Evolutionary conservation across 1,140 invertebrate species (phyloP), one percentile per base, ranked within the genome.

Genomic region (Callitettix versicolor): DNA sequence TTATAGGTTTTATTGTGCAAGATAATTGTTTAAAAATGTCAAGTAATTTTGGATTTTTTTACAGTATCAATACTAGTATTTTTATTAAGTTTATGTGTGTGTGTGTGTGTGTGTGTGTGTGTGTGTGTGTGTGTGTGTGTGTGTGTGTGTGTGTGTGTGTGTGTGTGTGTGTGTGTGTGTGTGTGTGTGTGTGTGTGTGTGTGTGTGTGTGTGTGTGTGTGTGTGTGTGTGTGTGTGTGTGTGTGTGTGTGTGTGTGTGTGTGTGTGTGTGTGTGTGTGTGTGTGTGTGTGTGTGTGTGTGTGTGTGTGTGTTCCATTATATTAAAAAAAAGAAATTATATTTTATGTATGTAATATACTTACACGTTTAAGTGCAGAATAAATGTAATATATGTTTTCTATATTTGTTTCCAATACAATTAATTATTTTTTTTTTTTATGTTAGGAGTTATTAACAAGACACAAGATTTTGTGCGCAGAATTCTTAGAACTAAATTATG

Each of bases 401-500:
- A 5, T 41, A 12, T 5, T 36, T 36, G 34, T 36, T 7, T n/a
- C n/a, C 9, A 30, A 30, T 30, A 30, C 9, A 30, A 4, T 30
- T 4, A 30, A 30, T 30, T 4, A 30, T 48, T 26, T 41, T n/a
- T 18, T 41, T 18, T 3, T 50, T 62, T 60, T 53, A 59, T 79
- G 81, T 42, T 71, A 96, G 94, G 96, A 99, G 80, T 78, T 99
- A 67, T 77, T 99, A 65, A 99, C 95, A 50, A 87, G 94, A 77
- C 97, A 99, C 75, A 99, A 99, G 81, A 85, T 94, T 66, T 73
- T 98, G 58, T 95, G 91, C 73, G 94, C 97, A 46, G 95, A 98
- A 71, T 99, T 98, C 77, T 78, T 99, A 74, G 96, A 99, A 80
- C 79, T 84, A 63, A 97, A 99, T 78, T 99, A 99, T 70, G 96